Conservation (phyloP, 2,888 invertebrate species). For the Seira musarum region DNA sequence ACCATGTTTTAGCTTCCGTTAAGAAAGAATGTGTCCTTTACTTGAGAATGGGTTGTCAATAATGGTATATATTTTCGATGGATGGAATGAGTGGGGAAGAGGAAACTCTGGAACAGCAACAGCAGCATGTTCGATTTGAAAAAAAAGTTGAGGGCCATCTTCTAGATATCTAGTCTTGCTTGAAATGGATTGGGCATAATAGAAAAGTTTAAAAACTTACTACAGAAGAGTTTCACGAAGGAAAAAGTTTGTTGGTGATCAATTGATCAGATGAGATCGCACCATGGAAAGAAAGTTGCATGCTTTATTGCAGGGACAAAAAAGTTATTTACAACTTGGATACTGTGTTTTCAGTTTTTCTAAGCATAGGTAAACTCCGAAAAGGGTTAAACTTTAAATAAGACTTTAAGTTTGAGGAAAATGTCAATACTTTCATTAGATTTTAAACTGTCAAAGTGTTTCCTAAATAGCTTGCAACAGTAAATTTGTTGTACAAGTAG, state of each 20-base stretch:
- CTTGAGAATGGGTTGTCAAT: no score
- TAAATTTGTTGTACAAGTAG: no score
- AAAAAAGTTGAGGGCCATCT: not conserved
- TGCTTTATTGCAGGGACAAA: not conserved
- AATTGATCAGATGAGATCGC: conserved; percentile 12
- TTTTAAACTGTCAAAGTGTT: no score
- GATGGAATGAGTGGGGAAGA: not conserved
- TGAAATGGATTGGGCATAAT: no score
- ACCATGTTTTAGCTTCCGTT: not conserved
- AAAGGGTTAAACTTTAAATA: no score
- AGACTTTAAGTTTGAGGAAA: no score
- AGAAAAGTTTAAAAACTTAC: not conserved
- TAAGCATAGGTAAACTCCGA: no score
- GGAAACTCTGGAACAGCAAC: not conserved
- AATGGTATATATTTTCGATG: no score
- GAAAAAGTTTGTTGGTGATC: conserved; percentile 8
- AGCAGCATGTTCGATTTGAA: not conserved
- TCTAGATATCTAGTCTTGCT: no score
- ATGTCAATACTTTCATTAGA: no score
- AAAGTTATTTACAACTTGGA: not conserved
- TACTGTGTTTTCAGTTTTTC: no score
- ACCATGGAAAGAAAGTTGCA: not conserved
- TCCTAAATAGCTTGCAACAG: no score
- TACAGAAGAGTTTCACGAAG: not conserved
- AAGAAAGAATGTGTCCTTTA: not conserved